These are phyloP conservation scores for Macquaria australasica DNA, from an alignment of 2,113 vertebrate genomes.

Conservation along the genomic window DNA sequence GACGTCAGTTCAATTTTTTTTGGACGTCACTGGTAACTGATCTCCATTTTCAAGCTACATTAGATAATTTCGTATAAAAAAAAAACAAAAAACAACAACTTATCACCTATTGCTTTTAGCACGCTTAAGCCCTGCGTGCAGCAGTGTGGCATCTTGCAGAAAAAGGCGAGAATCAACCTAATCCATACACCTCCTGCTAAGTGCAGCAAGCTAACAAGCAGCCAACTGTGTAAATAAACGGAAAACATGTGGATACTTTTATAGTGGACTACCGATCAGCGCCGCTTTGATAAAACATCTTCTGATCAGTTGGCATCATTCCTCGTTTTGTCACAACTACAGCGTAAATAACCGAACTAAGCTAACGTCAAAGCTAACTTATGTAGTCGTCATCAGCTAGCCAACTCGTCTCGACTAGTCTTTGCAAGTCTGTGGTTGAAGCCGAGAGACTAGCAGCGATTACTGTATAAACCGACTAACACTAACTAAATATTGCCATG, in stretches of 20 bases:
- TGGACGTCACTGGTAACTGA: neutral
- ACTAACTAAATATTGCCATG: neutral
- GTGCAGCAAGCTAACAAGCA: neutral
- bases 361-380: slow-evolving; percentile 58
- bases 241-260: rapidly evolving
- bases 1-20: neutral
- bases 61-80: neutral
- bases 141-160: neutral
- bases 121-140: neutral
- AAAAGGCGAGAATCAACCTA: neutral
- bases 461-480: neutral
- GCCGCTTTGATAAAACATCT: neutral
- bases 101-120: neutral
- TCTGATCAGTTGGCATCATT: neutral
- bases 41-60: no score
- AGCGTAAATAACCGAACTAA: neutral
- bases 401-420: slow-evolving; percentile 8
- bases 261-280: neutral
- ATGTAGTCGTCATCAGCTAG: slow-evolving; percentile 61
- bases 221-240: neutral
- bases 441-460: neutral
- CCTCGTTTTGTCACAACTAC: no score
- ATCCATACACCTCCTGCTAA: neutral
- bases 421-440: neutral
- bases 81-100: no score